Percentiles rank a stretch among this genome's conserved stretches.
These are phyloP conservation scores for Drosophila ustulata DNA, from an alignment of 2,888 invertebrate genomes.

Conservation along the genomic window DNA sequence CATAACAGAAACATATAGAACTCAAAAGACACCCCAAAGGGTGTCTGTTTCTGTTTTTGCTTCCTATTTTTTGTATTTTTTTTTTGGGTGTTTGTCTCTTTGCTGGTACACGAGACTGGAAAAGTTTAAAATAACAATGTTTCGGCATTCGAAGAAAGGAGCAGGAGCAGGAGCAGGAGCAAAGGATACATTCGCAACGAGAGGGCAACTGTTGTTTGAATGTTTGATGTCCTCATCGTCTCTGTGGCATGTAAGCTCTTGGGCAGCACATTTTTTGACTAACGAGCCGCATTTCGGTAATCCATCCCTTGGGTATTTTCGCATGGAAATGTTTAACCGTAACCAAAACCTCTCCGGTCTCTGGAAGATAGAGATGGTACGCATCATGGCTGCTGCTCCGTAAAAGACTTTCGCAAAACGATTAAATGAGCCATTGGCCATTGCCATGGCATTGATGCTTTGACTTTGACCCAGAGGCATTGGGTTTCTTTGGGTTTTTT, in stretches of 20 bases:
- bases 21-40: conserved; percentile 5
- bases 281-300: conserved; percentile 78
- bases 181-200: conserved; percentile 56
- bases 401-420: conserved; percentile 71
- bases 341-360: conserved; percentile 34
- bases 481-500: conserved; percentile 20
- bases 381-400: conserved; percentile 8
- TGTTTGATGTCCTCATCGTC: conserved; percentile 62
- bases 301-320: conserved; percentile 71
- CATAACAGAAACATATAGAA: conserved; percentile 6
- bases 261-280: conserved; percentile 75
- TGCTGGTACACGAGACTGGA: conserved; percentile 43
- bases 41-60: neutral
- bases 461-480: conserved; percentile 58
- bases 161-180: conserved; percentile 10
- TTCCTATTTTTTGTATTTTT: neutral
- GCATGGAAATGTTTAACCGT: conserved; percentile 54
- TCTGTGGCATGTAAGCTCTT: conserved; percentile 68
- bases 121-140: conserved; percentile 70
- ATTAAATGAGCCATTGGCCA: conserved; percentile 78
- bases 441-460: conserved; percentile 56
- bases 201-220: conserved; percentile 53
- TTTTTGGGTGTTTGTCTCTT: conserved; percentile 2
- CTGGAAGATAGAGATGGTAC: neutral
- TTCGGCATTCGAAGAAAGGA: conserved; percentile 4